A percentile compares a stretch with the other conserved stretches of the same genome.
phyloP scores from a whole-genome alignment of 2,113 vertebrate genomes.

The Oophaga pumilio region DNA sequence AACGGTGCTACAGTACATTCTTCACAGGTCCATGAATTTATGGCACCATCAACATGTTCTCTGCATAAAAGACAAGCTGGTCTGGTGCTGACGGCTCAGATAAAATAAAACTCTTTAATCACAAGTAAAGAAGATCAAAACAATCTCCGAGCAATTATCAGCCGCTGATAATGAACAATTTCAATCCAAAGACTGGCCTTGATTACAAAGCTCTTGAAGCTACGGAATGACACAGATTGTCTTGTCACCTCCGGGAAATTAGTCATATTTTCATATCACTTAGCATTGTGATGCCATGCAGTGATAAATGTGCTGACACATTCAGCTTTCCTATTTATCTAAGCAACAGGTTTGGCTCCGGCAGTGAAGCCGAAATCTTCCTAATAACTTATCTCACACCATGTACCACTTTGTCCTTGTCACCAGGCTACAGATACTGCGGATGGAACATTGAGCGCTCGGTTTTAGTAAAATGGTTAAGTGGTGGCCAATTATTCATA shows the following conservation, averaged over 20 bases:
- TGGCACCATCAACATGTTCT: not conserved
- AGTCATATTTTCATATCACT: conserved; percentile 52
- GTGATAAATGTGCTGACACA: conserved; percentile 44
- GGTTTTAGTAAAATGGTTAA: not conserved
- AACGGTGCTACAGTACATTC: not conserved
- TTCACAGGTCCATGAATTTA: not conserved
- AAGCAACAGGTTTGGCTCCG: conserved; percentile 38
- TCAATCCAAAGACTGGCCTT: conserved; percentile 54
- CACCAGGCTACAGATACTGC: not conserved
- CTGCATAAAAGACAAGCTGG: not conserved
- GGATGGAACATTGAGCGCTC: not conserved
- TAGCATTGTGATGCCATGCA: conserved; percentile 27
- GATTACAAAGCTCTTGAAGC: conserved; percentile 37
- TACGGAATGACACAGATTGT: conserved; percentile 50
- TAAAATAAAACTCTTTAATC: conserved; percentile 64
- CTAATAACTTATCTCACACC: conserved; percentile 28
- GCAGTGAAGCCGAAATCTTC: conserved; percentile 43
- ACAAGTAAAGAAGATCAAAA: conserved; percentile 63
- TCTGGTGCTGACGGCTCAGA: conserved; percentile 58
- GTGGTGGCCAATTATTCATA: not conserved
- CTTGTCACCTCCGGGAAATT: conserved; percentile 50
- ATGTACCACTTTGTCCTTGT: conserved; percentile 32
- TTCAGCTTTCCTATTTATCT: conserved; percentile 24
- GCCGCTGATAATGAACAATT: conserved; percentile 66
- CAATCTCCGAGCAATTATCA: conserved; percentile 64